Percentiles rank a stretch among this genome's conserved stretches.
Conservation (phyloP, 2,113 vertebrate species). For the Chaetodon auriga region DNA sequence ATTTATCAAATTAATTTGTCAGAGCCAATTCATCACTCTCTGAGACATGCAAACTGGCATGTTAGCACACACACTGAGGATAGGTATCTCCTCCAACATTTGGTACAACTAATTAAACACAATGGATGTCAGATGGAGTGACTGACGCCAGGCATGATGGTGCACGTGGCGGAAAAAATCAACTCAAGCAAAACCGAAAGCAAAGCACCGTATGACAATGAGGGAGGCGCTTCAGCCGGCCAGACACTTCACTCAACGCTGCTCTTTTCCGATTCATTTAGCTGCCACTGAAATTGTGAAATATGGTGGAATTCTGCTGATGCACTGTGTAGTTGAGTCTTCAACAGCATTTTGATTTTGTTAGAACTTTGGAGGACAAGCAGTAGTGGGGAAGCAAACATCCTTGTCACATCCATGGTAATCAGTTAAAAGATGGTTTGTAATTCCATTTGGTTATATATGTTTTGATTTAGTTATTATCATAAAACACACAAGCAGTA, state of each 20-base stretch:
- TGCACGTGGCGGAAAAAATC: slow-evolving; percentile 40
- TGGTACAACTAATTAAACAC: slow-evolving; percentile 79
- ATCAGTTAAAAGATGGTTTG: not conserved
- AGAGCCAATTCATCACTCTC: slow-evolving; percentile 64
- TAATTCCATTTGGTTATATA: not conserved
- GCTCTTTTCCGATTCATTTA: slow-evolving; percentile 48
- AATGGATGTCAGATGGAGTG: slow-evolving; percentile 63
- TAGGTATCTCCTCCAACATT: slow-evolving; percentile 74
- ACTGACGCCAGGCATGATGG: slow-evolving; percentile 70
- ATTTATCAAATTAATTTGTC: slow-evolving; percentile 77
- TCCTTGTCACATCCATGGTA: not conserved
- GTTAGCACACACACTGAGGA: slow-evolving; percentile 65
- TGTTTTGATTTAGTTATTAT: not conserved
- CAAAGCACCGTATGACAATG: slow-evolving; percentile 59
- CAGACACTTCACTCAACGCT: slow-evolving; percentile 17
- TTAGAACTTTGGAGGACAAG: slow-evolving; percentile 17
- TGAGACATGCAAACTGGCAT: slow-evolving; percentile 72
- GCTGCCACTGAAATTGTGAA: slow-evolving; percentile 48
- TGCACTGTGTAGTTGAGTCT: slow-evolving; percentile 1
- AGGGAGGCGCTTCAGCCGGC: slow-evolving; percentile 33
- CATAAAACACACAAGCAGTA: not conserved
- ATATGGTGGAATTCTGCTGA: slow-evolving; percentile 10
- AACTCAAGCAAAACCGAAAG: slow-evolving; percentile 70
- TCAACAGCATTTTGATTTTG: slow-evolving; percentile 21
- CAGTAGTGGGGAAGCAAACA: not conserved